These are phyloP conservation scores for Suillia variegata DNA, from an alignment of 2,888 invertebrate genomes.

Conservation along the genomic window DNA sequence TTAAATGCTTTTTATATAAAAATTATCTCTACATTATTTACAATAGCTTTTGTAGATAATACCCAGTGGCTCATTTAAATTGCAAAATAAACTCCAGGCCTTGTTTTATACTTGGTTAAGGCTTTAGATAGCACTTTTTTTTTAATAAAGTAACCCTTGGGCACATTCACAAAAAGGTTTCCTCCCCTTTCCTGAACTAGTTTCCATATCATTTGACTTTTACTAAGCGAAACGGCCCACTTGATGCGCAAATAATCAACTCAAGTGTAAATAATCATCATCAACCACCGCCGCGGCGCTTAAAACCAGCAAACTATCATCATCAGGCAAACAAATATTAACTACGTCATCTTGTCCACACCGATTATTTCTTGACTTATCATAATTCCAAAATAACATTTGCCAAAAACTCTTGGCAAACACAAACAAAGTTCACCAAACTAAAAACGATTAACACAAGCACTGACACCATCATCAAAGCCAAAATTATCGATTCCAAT, in stretches of 20 bases:
- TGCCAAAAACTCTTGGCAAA: background rate
- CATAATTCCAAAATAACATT: conserved; percentile 1
- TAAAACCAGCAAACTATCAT: background rate
- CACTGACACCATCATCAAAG: conserved; percentile 19
- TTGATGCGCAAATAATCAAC: background rate
- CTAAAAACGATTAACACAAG: background rate
- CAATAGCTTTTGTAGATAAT: too few species aligned
- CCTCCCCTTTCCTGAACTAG: background rate
- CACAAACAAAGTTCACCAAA: background rate
- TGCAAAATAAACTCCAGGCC: too few species aligned
- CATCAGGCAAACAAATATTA: too few species aligned
- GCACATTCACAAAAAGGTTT: too few species aligned
- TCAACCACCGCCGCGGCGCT: background rate
- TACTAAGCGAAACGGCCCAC: too few species aligned
- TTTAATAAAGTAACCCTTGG: too few species aligned
- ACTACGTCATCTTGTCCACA: background rate
- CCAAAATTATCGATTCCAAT: background rate
- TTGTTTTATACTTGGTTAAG: too few species aligned
- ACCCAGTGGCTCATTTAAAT: too few species aligned
- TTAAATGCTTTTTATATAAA: too few species aligned
- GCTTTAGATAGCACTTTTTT: too few species aligned
- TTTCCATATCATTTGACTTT: background rate
- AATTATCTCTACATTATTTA: too few species aligned
- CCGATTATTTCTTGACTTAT: background rate
- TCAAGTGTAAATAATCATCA: background rate